Evolutionary conservation across 1,140 invertebrate genomes (phyloP), one percentile per base, ranked within the genome.

Genomic region (Bombus difficillimus): DNA sequence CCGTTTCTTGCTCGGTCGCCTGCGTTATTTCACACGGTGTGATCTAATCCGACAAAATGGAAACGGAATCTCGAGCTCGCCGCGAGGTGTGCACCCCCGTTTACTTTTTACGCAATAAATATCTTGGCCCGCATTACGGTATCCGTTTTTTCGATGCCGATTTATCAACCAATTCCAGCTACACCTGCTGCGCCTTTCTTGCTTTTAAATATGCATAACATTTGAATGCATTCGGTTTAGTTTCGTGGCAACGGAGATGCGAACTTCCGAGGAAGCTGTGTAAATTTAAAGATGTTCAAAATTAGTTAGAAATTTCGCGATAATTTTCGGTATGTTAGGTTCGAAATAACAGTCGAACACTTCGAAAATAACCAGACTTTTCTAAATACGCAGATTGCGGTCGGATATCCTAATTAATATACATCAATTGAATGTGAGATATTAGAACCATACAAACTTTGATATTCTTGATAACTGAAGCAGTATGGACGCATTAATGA

Each of bases 51-150:
- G 73, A 76, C 81, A 74, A 83, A 88, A 84, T 57, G 77, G 82
- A 88, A 72, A 76, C 88, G 93, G 93, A 94, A 95, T 95, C 77
- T 85, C 71, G 91, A 92, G 91, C 94, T 89, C 92, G 93, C 91
- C 91, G 81, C 89, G 90, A 94, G 93, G 93, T 94, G 94, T 94
- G 90, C 87, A 85, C 78, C 66, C 90, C 85, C 81, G 78, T 84
- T 90, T 86, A 79, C 89, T 93, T 94, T 94, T 94, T 94, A 92
- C 89, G 80, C 88, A 89, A 94, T 94, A 94, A 94, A 94, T 95
- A 95, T 94, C 92, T 92, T 32, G 81, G 86, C 86, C 87, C 83
- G 89, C 89, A 89, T 93, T 91, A 89, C 90, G 91, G 89, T 88
- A 92, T 93, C 92, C 74, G 87, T 93, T 94, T 94, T 94, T 93